Conservation (phyloP, 1,140 invertebrate species). For the Heliconius melpomene region DNA sequence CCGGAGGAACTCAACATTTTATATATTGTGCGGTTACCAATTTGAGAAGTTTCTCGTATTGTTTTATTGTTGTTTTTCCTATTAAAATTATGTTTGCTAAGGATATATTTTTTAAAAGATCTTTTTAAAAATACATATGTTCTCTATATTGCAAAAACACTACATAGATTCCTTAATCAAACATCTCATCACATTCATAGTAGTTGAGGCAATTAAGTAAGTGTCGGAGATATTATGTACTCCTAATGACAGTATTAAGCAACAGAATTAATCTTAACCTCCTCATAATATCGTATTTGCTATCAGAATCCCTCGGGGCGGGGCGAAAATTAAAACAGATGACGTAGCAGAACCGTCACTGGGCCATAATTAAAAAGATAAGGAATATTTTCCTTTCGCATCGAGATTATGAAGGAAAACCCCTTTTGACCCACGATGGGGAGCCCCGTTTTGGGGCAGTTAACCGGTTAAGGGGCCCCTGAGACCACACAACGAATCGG, state of each 20-base stretch:
- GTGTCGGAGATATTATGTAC: constrained; percentile 12
- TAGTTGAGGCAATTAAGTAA: constrained; percentile 5
- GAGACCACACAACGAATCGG: constrained; percentile 64
- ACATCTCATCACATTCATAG: neutral
- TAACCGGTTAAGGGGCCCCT: constrained; percentile 68
- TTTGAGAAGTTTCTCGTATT: too few species aligned
- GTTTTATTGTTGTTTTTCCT: too few species aligned
- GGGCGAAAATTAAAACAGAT: constrained; percentile 75
- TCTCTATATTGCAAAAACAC: too few species aligned
- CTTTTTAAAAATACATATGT: too few species aligned
- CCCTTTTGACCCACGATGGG: constrained; percentile 58
- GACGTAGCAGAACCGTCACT: constrained; percentile 65
- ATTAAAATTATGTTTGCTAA: too few species aligned
- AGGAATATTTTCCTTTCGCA: constrained; percentile 74
- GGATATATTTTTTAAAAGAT: too few species aligned
- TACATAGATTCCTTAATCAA: too few species aligned
- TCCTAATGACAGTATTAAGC: constrained; percentile 30
- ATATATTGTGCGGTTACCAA: too few species aligned
- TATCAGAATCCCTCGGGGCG: constrained; percentile 57
- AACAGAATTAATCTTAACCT: constrained; percentile 49
- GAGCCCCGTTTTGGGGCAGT: constrained; percentile 53
- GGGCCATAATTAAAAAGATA: constrained; percentile 79
- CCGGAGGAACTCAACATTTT: too few species aligned
- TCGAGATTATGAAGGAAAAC: constrained; percentile 67
- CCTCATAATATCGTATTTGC: constrained; percentile 45